phyloP scores from a whole-genome alignment of 1,140 invertebrate genomes.

The Meloidogyne floridensis region DNA sequence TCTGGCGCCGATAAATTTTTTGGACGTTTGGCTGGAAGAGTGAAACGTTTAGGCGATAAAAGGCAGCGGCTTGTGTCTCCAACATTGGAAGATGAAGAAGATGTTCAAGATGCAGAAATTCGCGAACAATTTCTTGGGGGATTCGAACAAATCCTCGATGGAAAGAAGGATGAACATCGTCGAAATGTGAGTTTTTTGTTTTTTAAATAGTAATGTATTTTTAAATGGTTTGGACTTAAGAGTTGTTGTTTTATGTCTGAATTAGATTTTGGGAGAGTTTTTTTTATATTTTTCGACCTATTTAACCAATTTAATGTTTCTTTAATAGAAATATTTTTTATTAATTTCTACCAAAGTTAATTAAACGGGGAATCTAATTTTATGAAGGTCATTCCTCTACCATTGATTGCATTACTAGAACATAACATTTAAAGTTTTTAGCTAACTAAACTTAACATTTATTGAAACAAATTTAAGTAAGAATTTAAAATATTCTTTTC shows the following conservation, averaged over 20 bases:
- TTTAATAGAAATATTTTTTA: too few species aligned
- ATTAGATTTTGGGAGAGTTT: neutral
- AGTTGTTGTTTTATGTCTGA: neutral
- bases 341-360: too few species aligned
- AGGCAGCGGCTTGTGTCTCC: neutral
- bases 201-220: neutral
- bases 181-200: constrained; percentile 24
- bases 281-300: too few species aligned
- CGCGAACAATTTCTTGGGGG: neutral
- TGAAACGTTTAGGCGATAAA: constrained; percentile 21
- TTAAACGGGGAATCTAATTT: neutral
- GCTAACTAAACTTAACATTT: too few species aligned
- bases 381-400: constrained; percentile 2
- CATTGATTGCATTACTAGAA: neutral
- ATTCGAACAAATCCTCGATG: constrained; percentile 20
- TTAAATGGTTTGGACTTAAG: neutral
- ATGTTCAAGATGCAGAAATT: neutral
- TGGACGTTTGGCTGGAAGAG: constrained; percentile 13
- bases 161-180: constrained; percentile 7
- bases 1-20: neutral
- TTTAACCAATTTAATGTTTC: too few species aligned
- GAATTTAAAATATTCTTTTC: too few species aligned
- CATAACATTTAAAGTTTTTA: too few species aligned
- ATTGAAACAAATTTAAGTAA: too few species aligned
- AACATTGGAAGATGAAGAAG: constrained; percentile 3